Conservation (phyloP, 2,797 vertebrate species). For the Sphaeramia orbicularis region DNA sequence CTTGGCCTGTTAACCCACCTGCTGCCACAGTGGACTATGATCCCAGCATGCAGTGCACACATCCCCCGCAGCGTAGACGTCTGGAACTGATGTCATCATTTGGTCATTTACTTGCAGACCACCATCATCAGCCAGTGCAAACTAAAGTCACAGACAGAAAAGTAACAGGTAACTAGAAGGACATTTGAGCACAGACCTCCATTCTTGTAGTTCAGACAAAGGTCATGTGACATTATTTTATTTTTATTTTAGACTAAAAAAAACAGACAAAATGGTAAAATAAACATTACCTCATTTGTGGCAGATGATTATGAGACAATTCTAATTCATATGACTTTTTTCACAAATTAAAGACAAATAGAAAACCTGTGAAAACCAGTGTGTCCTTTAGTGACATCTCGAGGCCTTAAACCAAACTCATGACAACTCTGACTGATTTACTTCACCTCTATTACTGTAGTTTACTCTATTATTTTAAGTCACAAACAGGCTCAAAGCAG, state of each 20-base stretch:
- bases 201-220: no score
- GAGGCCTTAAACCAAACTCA: background rate
- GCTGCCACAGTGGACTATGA: constrained; percentile 92
- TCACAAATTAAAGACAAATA: background rate
- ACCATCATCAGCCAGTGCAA: constrained; percentile 88
- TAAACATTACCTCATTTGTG: no score
- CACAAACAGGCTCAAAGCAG: no score
- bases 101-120: constrained; percentile 90
- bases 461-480: no score
- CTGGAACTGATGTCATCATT: constrained; percentile 90
- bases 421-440: background rate
- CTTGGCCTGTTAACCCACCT: constrained; percentile 81
- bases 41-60: constrained; percentile 92
- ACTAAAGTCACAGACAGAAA: constrained; percentile 72
- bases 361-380: background rate
- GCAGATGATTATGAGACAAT: no score
- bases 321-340: no score
- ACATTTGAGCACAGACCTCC: background rate
- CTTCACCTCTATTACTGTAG: background rate
- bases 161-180: background rate
- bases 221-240: background rate
- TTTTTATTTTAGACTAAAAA: background rate
- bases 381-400: constrained; percentile 28
- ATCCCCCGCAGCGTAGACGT: constrained; percentile 94
- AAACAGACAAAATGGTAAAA: background rate